phyloP scores from a whole-genome alignment of 1,140 invertebrate genomes.

The Pectinophora gossypiella region DNA sequence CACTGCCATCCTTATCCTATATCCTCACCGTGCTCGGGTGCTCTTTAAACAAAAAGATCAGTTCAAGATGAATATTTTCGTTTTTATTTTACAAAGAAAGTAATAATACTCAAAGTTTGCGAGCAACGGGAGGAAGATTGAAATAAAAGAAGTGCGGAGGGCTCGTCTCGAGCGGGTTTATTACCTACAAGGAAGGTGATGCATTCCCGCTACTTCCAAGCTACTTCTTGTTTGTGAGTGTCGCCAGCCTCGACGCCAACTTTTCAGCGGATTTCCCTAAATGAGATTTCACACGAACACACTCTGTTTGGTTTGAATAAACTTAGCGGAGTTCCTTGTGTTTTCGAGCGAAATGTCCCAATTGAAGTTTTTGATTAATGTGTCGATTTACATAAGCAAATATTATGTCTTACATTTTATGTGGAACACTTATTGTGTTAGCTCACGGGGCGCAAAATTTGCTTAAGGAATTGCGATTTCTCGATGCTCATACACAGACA shows the following conservation, averaged over 20 bases:
- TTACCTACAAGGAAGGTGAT: constrained; percentile 31
- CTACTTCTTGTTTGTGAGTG: constrained; percentile 32
- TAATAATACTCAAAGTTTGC: constrained; percentile 50
- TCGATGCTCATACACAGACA: too few species aligned
- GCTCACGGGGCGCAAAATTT: too few species aligned
- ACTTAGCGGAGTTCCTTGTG: constrained; percentile 16
- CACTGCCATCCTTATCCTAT: too few species aligned
- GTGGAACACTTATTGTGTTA: too few species aligned
- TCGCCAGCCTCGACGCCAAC: constrained; percentile 27
- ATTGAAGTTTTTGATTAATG: constrained; percentile 5
- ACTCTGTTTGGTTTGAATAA: constrained; percentile 44
- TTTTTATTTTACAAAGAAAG: constrained; percentile 24
- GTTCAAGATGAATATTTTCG: constrained; percentile 8
- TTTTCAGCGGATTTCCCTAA: constrained; percentile 39
- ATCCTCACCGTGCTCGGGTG: neutral
- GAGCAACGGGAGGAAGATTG: constrained; percentile 37
- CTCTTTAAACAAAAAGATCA: neutral
- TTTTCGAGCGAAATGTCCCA: neutral
- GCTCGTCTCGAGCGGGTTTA: constrained; percentile 38
- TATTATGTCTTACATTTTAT: neutral
- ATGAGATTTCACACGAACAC: constrained; percentile 44
- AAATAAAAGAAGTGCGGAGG: constrained; percentile 50
- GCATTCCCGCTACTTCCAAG: constrained; percentile 27
- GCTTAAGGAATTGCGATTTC: too few species aligned
- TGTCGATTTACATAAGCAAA: neutral